Conservation (phyloP, 2,888 invertebrate genomes). For the Synanthedon tipuliformis region DNA sequence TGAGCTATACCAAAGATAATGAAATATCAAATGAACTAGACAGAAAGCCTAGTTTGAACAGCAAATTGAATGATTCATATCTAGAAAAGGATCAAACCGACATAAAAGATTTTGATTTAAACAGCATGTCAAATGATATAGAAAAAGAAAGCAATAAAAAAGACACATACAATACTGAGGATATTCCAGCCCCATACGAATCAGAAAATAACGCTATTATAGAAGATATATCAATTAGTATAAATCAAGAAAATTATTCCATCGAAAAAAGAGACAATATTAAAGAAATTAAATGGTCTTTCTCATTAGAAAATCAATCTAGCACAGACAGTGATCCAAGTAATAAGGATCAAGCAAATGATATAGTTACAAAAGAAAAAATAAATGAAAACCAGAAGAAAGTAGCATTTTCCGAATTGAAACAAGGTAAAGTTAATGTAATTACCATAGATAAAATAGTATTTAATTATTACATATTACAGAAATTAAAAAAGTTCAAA, state of each 20-base stretch:
- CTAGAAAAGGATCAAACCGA: no score
- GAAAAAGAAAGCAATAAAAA: background rate
- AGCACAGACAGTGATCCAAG: no score
- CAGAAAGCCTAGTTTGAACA: no score
- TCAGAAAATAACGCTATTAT: background rate
- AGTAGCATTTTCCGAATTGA: conserved; percentile 40
- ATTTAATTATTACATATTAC: no score
- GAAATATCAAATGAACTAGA: no score
- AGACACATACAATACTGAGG: background rate
- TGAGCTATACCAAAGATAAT: no score
- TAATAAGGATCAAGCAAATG: conserved; percentile 15
- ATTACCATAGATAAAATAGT: no score
- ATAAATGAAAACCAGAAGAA: conserved; percentile 33
- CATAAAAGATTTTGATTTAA: no score
- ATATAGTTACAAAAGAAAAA: conserved; percentile 16
- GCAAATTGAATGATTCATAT: no score
- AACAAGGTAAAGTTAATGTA: conserved; percentile 34
- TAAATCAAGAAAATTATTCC: background rate
- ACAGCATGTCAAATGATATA: no score
- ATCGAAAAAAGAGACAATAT: background rate
- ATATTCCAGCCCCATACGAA: background rate
- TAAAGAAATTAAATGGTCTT: background rate
- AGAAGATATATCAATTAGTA: background rate
- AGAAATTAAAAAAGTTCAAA: no score
- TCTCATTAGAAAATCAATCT: background rate